A percentile compares a stretch with the other conserved stretches of the same genome.
Evolutionary conservation across 2,113 vertebrate genomes (phyloP).

Genomic region (Corythornis vintsioides): DNA sequence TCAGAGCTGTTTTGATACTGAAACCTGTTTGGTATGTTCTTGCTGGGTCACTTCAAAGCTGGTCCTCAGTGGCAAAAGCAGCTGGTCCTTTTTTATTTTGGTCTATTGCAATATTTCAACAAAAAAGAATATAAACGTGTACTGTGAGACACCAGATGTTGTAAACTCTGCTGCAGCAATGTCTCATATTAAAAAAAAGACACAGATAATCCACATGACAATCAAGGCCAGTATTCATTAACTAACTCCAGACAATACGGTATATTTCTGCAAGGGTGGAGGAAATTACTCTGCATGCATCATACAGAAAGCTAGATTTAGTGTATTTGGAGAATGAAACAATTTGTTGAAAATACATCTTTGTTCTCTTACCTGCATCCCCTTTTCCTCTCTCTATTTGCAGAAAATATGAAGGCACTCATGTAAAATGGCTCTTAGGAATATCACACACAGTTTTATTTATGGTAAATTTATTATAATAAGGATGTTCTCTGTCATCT

Average conservation of each 20-base stretch:
- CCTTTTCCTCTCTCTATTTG: not conserved
- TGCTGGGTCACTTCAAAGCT: not conserved
- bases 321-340: constrained; percentile 16
- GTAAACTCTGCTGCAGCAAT: not conserved
- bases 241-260: not conserved
- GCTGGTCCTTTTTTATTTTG: not conserved
- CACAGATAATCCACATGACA: not conserved
- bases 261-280: not conserved
- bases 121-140: not conserved
- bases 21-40: not conserved
- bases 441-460: constrained; percentile 65
- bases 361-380: not conserved
- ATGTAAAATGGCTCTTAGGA: constrained; percentile 60
- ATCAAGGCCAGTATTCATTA: constrained; percentile 8
- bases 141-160: not conserved
- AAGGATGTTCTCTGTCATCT: constrained; percentile 72
- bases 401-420: constrained; percentile 33
- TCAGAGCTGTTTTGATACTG: not conserved
- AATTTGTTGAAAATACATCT: constrained; percentile 13
- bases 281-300: not conserved
- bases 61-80: not conserved
- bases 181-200: not conserved
- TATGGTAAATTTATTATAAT: constrained; percentile 76
- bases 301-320: not conserved
- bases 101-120: not conserved